phyloP scores from a whole-genome alignment of 2,113 vertebrate species.

The Chitala chitala region DNA sequence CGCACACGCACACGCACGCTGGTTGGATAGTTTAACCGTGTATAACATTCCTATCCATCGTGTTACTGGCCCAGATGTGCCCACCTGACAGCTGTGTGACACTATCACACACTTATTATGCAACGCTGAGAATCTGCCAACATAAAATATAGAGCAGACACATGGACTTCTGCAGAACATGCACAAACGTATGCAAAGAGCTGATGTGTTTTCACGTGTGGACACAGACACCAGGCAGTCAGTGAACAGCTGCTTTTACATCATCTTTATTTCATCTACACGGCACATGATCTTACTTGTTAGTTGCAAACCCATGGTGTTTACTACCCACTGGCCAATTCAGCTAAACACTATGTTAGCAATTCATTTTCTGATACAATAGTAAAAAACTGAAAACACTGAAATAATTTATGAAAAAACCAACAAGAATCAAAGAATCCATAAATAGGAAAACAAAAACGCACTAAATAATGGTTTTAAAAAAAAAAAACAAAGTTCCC shows the following conservation, averaged over 20 bases:
- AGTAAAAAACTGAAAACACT: conserved; percentile 46
- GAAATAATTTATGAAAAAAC: conserved; percentile 53
- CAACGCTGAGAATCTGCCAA: too few relatives aligned
- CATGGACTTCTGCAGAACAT: too few relatives aligned
- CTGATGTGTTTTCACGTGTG: too few relatives aligned
- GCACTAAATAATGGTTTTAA: conserved; percentile 13
- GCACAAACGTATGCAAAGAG: too few relatives aligned
- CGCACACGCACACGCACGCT: too few relatives aligned
- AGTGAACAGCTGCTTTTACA: conserved; percentile 42
- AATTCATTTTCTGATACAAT: conserved; percentile 38
- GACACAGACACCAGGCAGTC: conserved; percentile 10
- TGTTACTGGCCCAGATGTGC: too few relatives aligned
- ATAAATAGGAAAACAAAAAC: conserved; percentile 37
- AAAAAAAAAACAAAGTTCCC: conserved; percentile 8
- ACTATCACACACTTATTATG: too few relatives aligned
- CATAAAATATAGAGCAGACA: too few relatives aligned
- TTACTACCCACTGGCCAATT: conserved; percentile 33
- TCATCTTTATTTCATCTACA: conserved; percentile 61
- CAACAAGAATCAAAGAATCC: conserved; percentile 53
- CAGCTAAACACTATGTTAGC: conserved; percentile 35
- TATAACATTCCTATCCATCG: too few relatives aligned
- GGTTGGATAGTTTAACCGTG: too few relatives aligned
- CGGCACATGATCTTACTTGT: conserved; percentile 48
- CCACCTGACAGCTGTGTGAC: too few relatives aligned
- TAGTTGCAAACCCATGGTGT: conserved; percentile 34